phyloP scores from a whole-genome alignment of 2,797 vertebrate species.

The Rhinoraja longicauda region DNA sequence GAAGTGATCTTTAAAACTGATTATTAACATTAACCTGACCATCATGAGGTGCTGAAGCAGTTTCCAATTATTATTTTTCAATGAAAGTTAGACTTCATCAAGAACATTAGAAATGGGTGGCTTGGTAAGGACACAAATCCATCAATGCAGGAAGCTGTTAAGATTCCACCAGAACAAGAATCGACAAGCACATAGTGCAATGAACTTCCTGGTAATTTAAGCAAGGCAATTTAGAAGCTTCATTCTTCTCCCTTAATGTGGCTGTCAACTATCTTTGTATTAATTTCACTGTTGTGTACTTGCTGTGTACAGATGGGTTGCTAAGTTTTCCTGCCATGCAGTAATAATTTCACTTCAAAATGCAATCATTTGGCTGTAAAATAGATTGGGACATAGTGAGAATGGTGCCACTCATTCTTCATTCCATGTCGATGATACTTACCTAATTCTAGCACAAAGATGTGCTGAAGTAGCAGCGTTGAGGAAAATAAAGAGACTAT shows the following conservation, averaged over 20 bases:
- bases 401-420: not conserved
- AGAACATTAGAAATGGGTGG: not conserved
- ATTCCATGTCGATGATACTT: not conserved
- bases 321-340: not conserved
- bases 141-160: not conserved
- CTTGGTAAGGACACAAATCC: not conserved
- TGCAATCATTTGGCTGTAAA: not conserved
- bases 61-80: not conserved
- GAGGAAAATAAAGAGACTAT: not conserved
- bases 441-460: not conserved
- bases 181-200: not conserved
- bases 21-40: not conserved
- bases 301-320: not conserved
- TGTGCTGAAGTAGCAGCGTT: not conserved
- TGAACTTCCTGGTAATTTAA: not conserved
- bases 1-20: not conserved
- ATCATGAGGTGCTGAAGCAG: not conserved
- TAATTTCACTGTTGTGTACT: not conserved
- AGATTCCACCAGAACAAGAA: not conserved
- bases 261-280: not conserved
- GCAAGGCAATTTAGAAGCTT: not conserved
- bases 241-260: not conserved
- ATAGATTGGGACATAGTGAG: not conserved
- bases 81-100: not conserved
- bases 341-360: not conserved